A percentile compares a stretch with the other conserved stretches of the same genome.
Evolutionary conservation across 2,797 vertebrate genomes (phyloP).

Genomic region (Caiman crocodilus): DNA sequence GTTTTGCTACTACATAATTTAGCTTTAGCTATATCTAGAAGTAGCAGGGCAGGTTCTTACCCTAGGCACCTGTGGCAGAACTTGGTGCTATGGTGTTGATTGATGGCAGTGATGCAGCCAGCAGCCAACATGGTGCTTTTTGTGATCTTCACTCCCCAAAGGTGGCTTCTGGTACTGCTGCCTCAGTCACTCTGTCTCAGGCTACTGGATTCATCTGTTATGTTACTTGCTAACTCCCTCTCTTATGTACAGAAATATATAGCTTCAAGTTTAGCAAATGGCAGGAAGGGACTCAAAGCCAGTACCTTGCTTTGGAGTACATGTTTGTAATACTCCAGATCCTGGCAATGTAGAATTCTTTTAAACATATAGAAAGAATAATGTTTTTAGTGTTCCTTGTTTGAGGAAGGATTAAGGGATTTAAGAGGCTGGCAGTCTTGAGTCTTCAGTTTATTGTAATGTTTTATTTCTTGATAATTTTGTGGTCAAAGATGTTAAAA

Average conservation of each 20-base stretch:
- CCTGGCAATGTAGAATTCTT: neutral
- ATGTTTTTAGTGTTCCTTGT: neutral
- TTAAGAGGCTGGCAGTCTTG: neutral
- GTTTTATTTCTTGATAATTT: neutral
- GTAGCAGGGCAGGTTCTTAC: too few relatives aligned
- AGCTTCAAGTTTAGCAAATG: neutral
- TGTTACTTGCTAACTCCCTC: neutral
- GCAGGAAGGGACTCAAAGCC: neutral
- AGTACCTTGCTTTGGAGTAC: neutral
- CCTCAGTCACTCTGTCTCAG: too few relatives aligned
- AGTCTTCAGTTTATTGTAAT: neutral
- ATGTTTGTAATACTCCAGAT: neutral
- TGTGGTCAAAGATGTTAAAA: neutral
- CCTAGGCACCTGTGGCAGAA: too few relatives aligned
- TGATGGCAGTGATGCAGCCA: too few relatives aligned
- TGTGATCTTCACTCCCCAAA: too few relatives aligned
- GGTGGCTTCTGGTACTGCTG: too few relatives aligned
- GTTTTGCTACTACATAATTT: neutral
- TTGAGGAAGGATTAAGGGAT: neutral
- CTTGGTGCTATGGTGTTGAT: too few relatives aligned
- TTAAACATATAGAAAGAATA: neutral
- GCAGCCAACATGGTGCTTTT: too few relatives aligned
- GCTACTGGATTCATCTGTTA: neutral
- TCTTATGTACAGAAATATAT: neutral
- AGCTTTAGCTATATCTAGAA: neutral